Evolutionary conservation across 1,140 invertebrate species (phyloP), one percentile per base, ranked within the genome.

Genomic region (Drosophila virilis): DNA sequence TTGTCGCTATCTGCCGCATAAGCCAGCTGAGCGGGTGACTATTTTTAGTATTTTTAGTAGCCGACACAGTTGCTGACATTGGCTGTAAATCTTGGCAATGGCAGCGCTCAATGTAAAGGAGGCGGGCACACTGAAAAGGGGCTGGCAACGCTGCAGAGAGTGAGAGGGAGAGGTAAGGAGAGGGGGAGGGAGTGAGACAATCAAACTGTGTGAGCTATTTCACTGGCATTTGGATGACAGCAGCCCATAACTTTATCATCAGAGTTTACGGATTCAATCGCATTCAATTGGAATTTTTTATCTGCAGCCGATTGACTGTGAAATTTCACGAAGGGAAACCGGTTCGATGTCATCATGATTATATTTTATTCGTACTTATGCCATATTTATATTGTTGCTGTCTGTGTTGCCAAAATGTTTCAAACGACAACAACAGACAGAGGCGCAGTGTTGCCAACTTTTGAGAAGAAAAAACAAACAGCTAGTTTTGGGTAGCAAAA

Each of bases 281-380:
- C 9, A 54, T 38, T 67, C 70, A 15, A 65, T 57, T 58, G 52
- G 52, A 65, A 55, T 68, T 55, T 69, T 69, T 70, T 54, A 60
- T 50, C 52, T 61, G 35, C 50, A 60, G 32, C 43, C 50, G 55
- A 60, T 73, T 60, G 70, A 68, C 51, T 71, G 70, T 59, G 46
- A 72, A 66, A 66, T 73, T 64, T 61, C 15, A 32, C 52, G 50
- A 15, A 28, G 67, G 17, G 33, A 38, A 88, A 86, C 83, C 84
- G 83, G 83, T 88, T 74, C 66, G 73, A 83, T 88, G 84, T 74
- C 83, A 88, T 88, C 83, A 83, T 86, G 72, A 79, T 73, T 81
- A 61, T 71, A 78, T 79, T 89, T 76, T 71, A 43, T 79, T 67
- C 60, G 65, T 70, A 68, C 73, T 80, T 67, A 75, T 45, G 38